Evolutionary conservation across 2,797 vertebrate genomes (phyloP).

Genomic region (Sciaenops ocellatus): DNA sequence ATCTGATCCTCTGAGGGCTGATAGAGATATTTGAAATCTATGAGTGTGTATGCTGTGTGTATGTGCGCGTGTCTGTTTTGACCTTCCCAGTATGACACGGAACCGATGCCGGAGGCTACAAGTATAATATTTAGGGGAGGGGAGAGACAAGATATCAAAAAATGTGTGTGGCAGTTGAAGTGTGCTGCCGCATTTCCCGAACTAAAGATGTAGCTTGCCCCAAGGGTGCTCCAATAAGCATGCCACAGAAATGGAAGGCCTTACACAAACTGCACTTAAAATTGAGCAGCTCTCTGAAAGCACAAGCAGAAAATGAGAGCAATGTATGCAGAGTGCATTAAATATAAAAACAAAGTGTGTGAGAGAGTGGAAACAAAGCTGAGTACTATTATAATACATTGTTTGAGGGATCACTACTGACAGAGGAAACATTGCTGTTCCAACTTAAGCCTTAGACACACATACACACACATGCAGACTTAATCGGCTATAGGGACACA

Average conservation of each 20-base stretch:
- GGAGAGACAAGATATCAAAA: conserved; percentile 57
- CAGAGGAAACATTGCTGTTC: conserved; percentile 51
- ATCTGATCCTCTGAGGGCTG: conserved; percentile 75
- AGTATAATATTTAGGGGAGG: conserved; percentile 71
- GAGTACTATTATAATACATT: conserved; percentile 59
- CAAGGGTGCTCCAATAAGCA: conserved; percentile 62
- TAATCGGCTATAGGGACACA: conserved; percentile 37
- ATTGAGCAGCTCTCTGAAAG: conserved; percentile 53
- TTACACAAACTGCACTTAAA: conserved; percentile 56
- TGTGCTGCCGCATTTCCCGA: conserved; percentile 47
- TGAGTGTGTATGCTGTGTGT: conserved; percentile 42
- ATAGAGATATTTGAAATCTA: conserved; percentile 75
- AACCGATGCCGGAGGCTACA: conserved; percentile 64
- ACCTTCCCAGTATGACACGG: conserved; percentile 79
- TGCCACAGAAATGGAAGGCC: conserved; percentile 60
- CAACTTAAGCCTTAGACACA: conserved; percentile 31
- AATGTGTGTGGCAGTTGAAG: conserved; percentile 49
- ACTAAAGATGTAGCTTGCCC: conserved; percentile 54
- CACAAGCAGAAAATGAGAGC: conserved; percentile 43
- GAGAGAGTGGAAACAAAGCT: conserved; percentile 56
- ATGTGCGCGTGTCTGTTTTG: conserved; percentile 60
- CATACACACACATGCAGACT: conserved; percentile 40
- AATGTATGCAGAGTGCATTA: conserved; percentile 61
- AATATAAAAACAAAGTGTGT: conserved; percentile 40
- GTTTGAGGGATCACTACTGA: conserved; percentile 68